Base-by-base conservation (phyloP, 2,113 vertebrate genomes). In the Lasiurus borealis region DNA sequence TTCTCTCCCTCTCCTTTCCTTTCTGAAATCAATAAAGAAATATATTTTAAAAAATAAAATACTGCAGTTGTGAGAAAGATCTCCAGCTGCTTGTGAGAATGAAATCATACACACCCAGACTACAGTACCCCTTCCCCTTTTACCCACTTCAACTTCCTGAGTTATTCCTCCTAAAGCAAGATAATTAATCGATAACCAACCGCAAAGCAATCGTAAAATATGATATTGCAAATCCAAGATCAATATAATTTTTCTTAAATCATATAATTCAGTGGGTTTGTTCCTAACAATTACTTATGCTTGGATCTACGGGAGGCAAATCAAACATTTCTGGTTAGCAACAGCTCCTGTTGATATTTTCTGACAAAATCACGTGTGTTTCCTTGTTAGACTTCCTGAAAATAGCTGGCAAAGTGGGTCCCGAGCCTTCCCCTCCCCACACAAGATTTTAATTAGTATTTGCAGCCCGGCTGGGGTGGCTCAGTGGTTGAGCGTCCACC, bases 381-480 rank as follows among this genome's bases (percentile, higher is more conserved):
- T 77, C 71, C 48, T 85, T 88, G 40, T 80, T 36, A 89, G 71
- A 83, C 34, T 93, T 96, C 64, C 66, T 71, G 44, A 77, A 93
- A 85, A 73, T 71, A 77, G 13, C 78, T 69, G 72, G 36, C 19
- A 64, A 54, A 83, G 40, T 77, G 59, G 44, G 64, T 23, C 18
- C 18, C 19, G 36, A 71, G 73, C 16, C 54, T 66, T 75, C 72
- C 40, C n/a, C 40, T 46, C 31, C 50, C 18, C 52, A 77, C 90
- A 93, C 46, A 59, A 90, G 64, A 73, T 4, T 64, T 88, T 76
- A 80, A 44, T 91, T 46, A 75, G 71, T 54, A 69, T 50, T n/a
- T 18, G 25, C 48, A 62, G 23, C 59, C 59, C 1, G 25, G 59
- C 59, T 10, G 4, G 10, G 11, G 25, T 62, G 23, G 23, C 59